Conservation (phyloP, 2,797 vertebrate species). For the Emys orbicularis region DNA sequence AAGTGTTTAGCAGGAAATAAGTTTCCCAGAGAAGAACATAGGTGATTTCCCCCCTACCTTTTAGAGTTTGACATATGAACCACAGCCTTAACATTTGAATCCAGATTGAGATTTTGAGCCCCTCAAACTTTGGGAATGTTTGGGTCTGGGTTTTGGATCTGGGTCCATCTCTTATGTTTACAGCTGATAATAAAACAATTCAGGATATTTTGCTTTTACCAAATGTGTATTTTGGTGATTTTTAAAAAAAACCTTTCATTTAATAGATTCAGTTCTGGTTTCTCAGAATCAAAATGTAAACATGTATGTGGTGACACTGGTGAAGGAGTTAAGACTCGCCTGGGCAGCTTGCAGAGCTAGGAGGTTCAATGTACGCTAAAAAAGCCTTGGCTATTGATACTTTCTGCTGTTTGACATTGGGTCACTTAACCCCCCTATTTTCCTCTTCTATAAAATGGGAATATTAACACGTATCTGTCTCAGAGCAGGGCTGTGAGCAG, state of each 20-base stretch:
- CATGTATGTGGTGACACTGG: not conserved
- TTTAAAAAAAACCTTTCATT: not conserved
- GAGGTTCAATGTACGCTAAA: too few species aligned
- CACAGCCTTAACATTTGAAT: not conserved
- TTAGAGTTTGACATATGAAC: not conserved
- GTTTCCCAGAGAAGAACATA: not conserved
- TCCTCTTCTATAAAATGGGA: too few species aligned
- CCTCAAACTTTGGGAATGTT: not conserved
- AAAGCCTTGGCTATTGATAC: too few species aligned
- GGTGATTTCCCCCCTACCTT: not conserved
- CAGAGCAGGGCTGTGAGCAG: too few species aligned
- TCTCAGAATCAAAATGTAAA: not conserved
- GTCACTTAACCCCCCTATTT: too few species aligned
- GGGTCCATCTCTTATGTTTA: not conserved
- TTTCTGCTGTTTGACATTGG: too few species aligned
- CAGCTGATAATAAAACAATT: not conserved
- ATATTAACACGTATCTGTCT: too few species aligned
- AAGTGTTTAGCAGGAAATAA: not conserved
- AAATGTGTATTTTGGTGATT: not conserved
- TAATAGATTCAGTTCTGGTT: not conserved
- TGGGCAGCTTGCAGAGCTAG: too few species aligned
- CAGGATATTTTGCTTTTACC: not conserved
- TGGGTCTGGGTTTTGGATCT: not conserved
- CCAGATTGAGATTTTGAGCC: not conserved
- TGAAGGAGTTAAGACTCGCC: not conserved